Evolutionary conservation across 2,113 vertebrate genomes (phyloP).

Genomic region (Centrocercus urophasianus): DNA sequence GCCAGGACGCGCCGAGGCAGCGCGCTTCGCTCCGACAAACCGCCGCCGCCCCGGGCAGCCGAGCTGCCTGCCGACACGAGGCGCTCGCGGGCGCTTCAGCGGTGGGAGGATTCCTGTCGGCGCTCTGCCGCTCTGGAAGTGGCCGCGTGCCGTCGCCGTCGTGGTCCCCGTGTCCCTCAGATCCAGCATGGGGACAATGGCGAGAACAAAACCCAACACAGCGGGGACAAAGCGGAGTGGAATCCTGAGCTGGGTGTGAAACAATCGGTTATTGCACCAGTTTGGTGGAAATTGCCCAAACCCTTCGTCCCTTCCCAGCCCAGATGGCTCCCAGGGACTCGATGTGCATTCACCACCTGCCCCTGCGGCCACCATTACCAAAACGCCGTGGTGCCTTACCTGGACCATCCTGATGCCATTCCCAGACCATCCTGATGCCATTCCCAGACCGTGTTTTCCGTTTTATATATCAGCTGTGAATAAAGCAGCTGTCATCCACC

Average conservation of each 20-base stretch:
- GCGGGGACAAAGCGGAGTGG: not conserved
- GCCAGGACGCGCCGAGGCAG: fast-evolving
- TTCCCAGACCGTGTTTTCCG: not conserved
- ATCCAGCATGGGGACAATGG: fast-evolving
- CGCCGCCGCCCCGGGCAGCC: fast-evolving
- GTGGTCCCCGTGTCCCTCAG: not conserved
- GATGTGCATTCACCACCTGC: fast-evolving
- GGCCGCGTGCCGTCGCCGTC: not conserved
- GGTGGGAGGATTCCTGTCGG: fast-evolving
- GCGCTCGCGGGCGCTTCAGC: not conserved
- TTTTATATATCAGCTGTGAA: constrained; percentile 53
- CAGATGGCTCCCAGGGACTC: fast-evolving
- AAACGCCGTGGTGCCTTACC: not conserved
- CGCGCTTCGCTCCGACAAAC: not conserved
- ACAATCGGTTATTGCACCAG: not conserved
- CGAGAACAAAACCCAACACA: not conserved
- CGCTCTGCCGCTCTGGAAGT: not conserved
- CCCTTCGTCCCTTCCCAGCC: not conserved
- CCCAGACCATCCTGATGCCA: not conserved
- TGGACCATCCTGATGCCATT: too few relatives aligned
- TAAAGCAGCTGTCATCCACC: constrained; percentile 53
- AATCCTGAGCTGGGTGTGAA: too few relatives aligned
- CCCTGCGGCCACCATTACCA: fast-evolving
- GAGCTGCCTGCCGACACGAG: not conserved
- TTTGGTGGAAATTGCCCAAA: not conserved